Percentiles rank a stretch among this genome's conserved stretches.
phyloP scores from a whole-genome alignment of 2,113 vertebrate genomes.

The Bufo bufo region DNA sequence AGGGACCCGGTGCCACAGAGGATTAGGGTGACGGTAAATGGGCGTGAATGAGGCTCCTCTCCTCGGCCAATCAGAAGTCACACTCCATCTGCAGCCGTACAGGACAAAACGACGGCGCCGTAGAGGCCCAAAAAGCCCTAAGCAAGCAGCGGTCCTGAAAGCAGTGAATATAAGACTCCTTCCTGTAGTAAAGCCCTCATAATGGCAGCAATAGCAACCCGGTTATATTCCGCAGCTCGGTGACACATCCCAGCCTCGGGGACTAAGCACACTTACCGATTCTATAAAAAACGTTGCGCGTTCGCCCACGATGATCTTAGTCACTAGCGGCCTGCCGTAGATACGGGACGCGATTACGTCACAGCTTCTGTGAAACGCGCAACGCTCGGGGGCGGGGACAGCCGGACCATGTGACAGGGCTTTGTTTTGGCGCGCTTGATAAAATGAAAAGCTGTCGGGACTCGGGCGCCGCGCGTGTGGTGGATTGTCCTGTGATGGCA shows the following conservation, averaged over 20 bases:
- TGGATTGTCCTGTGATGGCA: too few species aligned
- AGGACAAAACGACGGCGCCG: slow-evolving; percentile 83
- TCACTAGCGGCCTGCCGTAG: slow-evolving; percentile 91
- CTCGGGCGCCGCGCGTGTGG: too few species aligned
- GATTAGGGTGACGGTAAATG: not conserved
- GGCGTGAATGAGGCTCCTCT: not conserved
- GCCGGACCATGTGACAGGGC: not conserved
- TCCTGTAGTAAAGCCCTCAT: too few species aligned
- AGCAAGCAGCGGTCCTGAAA: slow-evolving; percentile 61
- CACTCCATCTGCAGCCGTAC: slow-evolving; percentile 55
- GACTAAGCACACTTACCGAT: slow-evolving; percentile 68
- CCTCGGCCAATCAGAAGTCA: slow-evolving; percentile 46
- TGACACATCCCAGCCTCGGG: not conserved
- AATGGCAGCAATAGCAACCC: not conserved
- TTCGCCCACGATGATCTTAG: slow-evolving; percentile 83
- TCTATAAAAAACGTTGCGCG: slow-evolving; percentile 62
- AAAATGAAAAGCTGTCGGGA: not conserved
- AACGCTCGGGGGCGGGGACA: not conserved
- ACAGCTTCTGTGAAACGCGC: not conserved
- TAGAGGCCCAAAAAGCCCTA: slow-evolving; percentile 89
- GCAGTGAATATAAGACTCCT: not conserved
- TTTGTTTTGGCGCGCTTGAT: not conserved
- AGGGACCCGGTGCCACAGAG: not conserved
- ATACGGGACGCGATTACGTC: slow-evolving; percentile 49
- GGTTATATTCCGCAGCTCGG: not conserved